Base-by-base conservation (phyloP, 2,888 invertebrate species). In the Perizoma affinitatum region DNA sequence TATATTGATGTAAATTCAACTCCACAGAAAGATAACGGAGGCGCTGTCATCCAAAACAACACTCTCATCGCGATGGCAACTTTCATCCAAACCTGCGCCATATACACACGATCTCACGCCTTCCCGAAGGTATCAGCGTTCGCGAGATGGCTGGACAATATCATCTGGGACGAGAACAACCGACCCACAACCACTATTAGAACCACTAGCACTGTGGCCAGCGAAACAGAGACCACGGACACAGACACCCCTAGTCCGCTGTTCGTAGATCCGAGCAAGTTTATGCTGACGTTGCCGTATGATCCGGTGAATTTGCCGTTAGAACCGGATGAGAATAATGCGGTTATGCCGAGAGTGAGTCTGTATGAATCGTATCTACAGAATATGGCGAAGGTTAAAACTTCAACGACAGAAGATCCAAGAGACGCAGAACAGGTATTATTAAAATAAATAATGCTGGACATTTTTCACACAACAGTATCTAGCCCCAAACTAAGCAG, bases 361-460 rank as follows among this genome's bases (percentile, higher is more conserved):
- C 76, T 91, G 0, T 92, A 92, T 45, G 91, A 92, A 61, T 87
- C 91, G 0, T 92, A 92, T 63, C 68, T 92, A 1, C 84, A 86
- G 59, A 90, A 80, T 60, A 53, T 88, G 46, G 81, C 79, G 0
- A 73, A 61, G 40, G 67, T 76, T 0, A 85, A 74, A 59, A 84
- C 87, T 0, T 82, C 88, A 0, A 86, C 89, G 0, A 82, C 84
- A 0, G 64, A 63, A 6, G 79, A 78, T 5, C 78, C 82, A 0
- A 63, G 69, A 10, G 57, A 48, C 22, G 22, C 1, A 22, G 22
- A 22, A 22, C 22, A 22, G 22, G 22, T 22, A 22, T 2, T 22
- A 22, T 2, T 22, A 22, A 22, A n/a, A n/a, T n/a, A n/a, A n/a
- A n/a, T n/a, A n/a, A n/a, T n/a, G n/a, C n/a, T n/a, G n/a, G n/a